A percentile compares a stretch with the other conserved stretches of the same genome.
These are phyloP conservation scores for Corythaixoides concolor DNA, from an alignment of 2,113 vertebrate genomes.

Conservation along the genomic window DNA sequence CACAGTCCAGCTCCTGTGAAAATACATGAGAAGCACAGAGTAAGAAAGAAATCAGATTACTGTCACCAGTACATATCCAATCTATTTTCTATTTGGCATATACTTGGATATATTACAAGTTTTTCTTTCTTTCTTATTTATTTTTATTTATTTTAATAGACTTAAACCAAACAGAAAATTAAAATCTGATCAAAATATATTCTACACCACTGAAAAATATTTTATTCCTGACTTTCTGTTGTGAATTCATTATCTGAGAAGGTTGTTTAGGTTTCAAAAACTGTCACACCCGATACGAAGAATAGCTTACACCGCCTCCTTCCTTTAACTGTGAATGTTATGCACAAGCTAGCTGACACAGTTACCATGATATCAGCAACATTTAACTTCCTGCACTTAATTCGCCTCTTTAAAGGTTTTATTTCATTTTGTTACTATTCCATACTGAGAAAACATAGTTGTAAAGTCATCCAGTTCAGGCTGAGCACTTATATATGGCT, in stretches of 20 bases:
- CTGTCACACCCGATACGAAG: background rate
- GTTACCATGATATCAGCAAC: slow-evolving; percentile 1
- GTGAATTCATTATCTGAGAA: slow-evolving; percentile 60
- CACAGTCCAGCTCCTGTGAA: background rate
- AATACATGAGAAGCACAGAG: background rate
- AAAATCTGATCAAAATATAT: slow-evolving; percentile 39
- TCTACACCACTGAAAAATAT: slow-evolving; percentile 24
- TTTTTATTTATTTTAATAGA: background rate
- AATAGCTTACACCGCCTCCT: background rate
- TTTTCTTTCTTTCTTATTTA: too few species aligned
- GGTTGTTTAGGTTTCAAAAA: slow-evolving; percentile 39
- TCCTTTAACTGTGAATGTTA: slow-evolving; percentile 6
- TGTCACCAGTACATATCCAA: background rate
- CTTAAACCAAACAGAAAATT: slow-evolving; percentile 62
- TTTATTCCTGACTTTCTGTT: slow-evolving; percentile 38
- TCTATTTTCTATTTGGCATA: background rate
- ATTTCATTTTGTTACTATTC: background rate
- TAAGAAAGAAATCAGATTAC: background rate
- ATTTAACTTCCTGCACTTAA: slow-evolving; percentile 44
- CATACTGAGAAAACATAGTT: background rate
- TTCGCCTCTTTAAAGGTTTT: slow-evolving; percentile 45
- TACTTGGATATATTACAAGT: background rate
- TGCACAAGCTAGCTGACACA: background rate
- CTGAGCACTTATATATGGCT: background rate
- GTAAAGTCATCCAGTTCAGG: background rate